phyloP scores from a whole-genome alignment of 2,797 vertebrate species.

The Alosa sapidissima region DNA sequence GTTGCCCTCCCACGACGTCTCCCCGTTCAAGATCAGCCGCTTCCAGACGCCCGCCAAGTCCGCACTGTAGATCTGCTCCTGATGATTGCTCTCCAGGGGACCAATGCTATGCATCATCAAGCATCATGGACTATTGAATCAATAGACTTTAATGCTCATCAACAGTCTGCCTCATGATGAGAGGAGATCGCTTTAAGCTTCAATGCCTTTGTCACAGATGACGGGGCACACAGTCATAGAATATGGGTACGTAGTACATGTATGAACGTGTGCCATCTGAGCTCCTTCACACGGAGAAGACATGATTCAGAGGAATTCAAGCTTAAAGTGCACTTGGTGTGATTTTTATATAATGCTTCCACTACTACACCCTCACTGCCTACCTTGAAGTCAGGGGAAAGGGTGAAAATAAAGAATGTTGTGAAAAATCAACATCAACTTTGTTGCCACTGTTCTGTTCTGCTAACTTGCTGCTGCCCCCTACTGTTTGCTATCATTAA shows the following conservation, averaged over 20 bases:
- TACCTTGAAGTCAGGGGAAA: no score
- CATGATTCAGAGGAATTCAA: slow-evolving; percentile 42
- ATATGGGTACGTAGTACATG: no score
- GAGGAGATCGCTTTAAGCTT: no score
- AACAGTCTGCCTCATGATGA: no score
- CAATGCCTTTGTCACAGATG: background rate
- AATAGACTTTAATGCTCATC: background rate
- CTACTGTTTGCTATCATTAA: background rate
- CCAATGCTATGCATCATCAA: background rate
- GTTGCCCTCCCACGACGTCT: slow-evolving; percentile 74
- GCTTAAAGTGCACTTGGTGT: slow-evolving; percentile 31
- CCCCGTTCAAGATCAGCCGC: slow-evolving; percentile 81
- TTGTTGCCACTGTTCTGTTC: slow-evolving; percentile 48
- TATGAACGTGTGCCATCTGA: slow-evolving; percentile 32
- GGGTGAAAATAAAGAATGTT: slow-evolving; percentile 52
- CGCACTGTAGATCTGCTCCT: slow-evolving; percentile 63
- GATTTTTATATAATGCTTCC: no score
- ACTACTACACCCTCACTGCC: no score
- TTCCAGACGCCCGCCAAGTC: slow-evolving; percentile 72
- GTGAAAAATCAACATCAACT: slow-evolving; percentile 66
- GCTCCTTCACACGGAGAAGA: background rate
- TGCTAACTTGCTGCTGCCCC: slow-evolving; percentile 4
- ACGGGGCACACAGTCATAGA: no score
- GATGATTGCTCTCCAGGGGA: background rate
- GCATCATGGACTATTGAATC: background rate